Evolutionary conservation across 92 coral and sea anemone species (phyloP).

Genomic region (Parazoanthus atlanticus): DNA sequence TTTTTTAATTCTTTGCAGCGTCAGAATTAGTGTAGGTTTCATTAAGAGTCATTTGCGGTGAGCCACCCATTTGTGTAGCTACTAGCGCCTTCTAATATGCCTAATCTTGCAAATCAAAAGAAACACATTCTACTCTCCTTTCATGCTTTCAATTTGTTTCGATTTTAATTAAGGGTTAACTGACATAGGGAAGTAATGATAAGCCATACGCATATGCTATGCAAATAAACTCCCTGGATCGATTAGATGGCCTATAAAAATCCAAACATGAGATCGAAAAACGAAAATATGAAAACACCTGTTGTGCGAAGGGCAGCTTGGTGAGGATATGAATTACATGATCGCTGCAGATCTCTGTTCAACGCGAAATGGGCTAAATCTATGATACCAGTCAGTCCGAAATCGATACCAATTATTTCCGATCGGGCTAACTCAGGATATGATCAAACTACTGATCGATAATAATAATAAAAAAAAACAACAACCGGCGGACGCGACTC

Average conservation of each 20-base stretch:
- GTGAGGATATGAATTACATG: constrained; percentile 57
- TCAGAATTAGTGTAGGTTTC: constrained; percentile 40
- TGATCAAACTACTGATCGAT: neutral
- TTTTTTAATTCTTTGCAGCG: constrained; percentile 29
- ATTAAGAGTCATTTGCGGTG: constrained; percentile 35
- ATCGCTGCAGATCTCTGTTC: constrained; percentile 43
- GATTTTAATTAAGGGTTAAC: constrained; percentile 22
- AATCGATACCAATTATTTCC: constrained; percentile 14
- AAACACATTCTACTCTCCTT: constrained; percentile 14
- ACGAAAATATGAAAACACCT: constrained; percentile 69
- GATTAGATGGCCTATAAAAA: constrained; percentile 57
- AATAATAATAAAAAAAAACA: no score
- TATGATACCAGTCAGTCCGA: constrained; percentile 16
- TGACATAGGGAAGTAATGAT: constrained; percentile 12
- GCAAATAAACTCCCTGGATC: constrained; percentile 64
- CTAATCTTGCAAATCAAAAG: constrained; percentile 25
- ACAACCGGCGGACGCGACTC: neutral
- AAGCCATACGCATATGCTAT: constrained; percentile 50
- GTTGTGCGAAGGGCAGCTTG: constrained; percentile 30
- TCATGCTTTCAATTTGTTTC: constrained; percentile 22
- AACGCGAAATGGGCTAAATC: neutral
- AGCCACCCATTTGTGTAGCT: constrained; percentile 1
- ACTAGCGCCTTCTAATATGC: constrained; percentile 9
- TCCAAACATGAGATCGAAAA: constrained; percentile 52
- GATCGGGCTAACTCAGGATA: neutral